Evolutionary conservation across 2,797 vertebrate species (phyloP).

Genomic region (Pampus argenteus): DNA sequence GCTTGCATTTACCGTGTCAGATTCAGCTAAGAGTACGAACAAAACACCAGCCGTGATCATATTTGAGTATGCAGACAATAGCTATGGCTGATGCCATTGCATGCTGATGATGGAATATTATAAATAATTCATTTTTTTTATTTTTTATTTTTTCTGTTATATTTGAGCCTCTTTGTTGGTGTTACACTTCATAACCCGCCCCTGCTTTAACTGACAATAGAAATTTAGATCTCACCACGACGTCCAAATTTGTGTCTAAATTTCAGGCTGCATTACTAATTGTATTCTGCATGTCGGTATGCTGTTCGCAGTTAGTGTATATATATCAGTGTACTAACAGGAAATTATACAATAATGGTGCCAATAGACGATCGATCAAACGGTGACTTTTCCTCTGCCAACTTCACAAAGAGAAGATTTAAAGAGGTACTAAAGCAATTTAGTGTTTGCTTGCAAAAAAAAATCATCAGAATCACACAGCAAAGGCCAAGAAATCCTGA

Average conservation of each 20-base stretch:
- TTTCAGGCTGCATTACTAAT: background rate
- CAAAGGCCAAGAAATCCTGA: background rate
- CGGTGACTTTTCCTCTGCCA: background rate
- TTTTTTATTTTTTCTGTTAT: background rate
- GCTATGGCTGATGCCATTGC: background rate
- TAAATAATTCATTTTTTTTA: background rate
- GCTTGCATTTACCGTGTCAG: constrained; percentile 17
- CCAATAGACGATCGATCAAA: background rate
- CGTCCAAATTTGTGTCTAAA: background rate
- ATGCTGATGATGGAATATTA: background rate
- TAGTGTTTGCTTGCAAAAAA: background rate
- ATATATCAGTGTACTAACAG: background rate
- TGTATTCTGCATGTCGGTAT: background rate
- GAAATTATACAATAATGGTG: background rate
- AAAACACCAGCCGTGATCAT: background rate
- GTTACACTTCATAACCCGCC: no score
- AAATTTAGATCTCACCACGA: background rate
- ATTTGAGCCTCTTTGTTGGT: background rate
- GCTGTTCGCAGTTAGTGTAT: background rate
- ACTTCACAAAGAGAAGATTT: background rate
- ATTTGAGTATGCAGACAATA: background rate
- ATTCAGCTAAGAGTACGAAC: background rate
- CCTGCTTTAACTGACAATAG: no score
- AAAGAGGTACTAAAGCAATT: background rate
- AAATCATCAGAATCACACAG: background rate